Conservation (phyloP, 2,113 vertebrate genomes). For the Chaetura pelagica region DNA sequence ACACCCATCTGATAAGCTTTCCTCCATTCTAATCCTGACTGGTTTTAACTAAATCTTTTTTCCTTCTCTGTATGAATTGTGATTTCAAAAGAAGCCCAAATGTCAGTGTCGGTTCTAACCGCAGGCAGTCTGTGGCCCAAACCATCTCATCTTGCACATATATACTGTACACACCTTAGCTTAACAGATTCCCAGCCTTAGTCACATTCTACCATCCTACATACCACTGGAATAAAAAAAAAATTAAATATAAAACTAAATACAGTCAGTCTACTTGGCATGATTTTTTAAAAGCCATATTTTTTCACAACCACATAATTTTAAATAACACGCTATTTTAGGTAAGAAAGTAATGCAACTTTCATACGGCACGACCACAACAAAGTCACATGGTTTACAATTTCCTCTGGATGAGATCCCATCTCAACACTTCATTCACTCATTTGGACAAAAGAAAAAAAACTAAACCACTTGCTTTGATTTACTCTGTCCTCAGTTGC, state of each 20-base stretch:
- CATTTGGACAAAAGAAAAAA: not conserved
- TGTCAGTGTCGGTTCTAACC: not conserved
- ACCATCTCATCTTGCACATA: not conserved
- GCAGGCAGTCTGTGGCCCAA: not conserved
- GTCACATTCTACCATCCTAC: not conserved
- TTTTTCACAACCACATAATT: not conserved
- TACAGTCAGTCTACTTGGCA: not conserved
- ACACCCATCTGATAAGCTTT: not conserved
- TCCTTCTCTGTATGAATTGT: not conserved
- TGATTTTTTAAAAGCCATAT: not conserved
- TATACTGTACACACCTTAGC: not conserved
- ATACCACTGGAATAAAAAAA: not conserved
- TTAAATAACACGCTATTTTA: not conserved
- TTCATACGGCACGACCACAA: not conserved
- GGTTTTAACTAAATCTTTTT: not conserved
- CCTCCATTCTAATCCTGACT: not conserved
- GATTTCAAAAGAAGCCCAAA: not conserved
- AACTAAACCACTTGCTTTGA: not conserved
- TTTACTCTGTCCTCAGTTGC: not conserved
- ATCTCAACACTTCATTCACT: conserved; percentile 1
- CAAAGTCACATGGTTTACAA: not conserved
- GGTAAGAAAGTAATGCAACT: not conserved
- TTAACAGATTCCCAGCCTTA: not conserved
- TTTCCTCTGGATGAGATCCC: not conserved
- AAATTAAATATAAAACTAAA: not conserved